Percentiles rank a stretch among this genome's conserved stretches.
Conservation (phyloP, 2,113 vertebrate species). For the Morone chrysops region DNA sequence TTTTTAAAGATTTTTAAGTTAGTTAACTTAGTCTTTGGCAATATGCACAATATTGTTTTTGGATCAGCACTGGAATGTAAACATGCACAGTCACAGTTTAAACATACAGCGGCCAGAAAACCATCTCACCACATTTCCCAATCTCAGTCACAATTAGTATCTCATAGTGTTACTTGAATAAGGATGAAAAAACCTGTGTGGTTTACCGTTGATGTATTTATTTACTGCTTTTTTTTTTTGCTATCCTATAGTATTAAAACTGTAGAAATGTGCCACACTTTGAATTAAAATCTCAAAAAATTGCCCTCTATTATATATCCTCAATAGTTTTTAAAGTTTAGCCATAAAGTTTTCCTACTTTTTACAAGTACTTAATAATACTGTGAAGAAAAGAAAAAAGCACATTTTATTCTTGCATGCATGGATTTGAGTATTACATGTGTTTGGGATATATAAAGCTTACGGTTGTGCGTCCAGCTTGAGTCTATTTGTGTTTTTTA, state of each 20-base stretch:
- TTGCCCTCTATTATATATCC: neutral
- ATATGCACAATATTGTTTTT: neutral
- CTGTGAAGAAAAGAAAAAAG: neutral
- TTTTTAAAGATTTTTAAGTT: too few relatives aligned
- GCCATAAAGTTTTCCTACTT: neutral
- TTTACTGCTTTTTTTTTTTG: neutral
- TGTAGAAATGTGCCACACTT: neutral
- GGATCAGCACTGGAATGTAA: neutral
- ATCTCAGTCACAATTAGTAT: neutral
- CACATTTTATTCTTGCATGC: neutral
- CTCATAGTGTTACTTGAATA: neutral
- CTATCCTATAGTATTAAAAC: neutral
- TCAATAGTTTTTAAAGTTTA: neutral
- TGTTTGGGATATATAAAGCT: neutral
- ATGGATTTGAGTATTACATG: neutral
- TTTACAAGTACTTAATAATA: neutral
- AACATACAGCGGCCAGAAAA: neutral
- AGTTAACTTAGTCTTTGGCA: neutral
- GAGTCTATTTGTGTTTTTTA: constrained; percentile 23
- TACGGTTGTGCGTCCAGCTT: neutral
- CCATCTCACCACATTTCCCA: neutral
- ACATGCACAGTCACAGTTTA: neutral
- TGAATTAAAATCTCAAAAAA: neutral
- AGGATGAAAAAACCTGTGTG: neutral
- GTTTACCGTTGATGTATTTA: neutral